Percentiles rank a stretch among this genome's conserved stretches.
These are phyloP conservation scores for Pseudoips prasinana DNA, from an alignment of 2,888 invertebrate species.

Conservation along the genomic window DNA sequence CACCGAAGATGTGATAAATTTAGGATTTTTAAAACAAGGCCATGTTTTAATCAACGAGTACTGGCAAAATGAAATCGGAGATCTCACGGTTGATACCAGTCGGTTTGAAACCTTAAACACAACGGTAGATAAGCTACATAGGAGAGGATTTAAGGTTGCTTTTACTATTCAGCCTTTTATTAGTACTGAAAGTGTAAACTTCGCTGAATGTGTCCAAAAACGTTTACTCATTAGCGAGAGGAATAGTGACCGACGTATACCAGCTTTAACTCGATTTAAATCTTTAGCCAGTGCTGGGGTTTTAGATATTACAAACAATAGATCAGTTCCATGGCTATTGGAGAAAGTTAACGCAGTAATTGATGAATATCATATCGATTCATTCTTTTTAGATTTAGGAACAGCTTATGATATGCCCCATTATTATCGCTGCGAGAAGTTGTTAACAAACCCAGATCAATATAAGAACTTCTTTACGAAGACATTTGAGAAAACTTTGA, in stretches of 20 bases:
- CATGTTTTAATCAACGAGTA: slow-evolving; percentile 90
- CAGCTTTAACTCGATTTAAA: slow-evolving; percentile 91
- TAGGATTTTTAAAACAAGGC: slow-evolving; percentile 89
- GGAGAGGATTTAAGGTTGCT: slow-evolving; percentile 92
- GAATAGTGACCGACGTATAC: slow-evolving; percentile 89
- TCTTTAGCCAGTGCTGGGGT: slow-evolving; percentile 91
- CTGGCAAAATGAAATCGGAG: slow-evolving; percentile 93
- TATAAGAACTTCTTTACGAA: slow-evolving; percentile 89
- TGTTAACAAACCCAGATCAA: slow-evolving; percentile 90
- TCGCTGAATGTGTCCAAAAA: slow-evolving; percentile 89
- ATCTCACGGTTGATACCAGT: slow-evolving; percentile 89
- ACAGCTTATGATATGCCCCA: slow-evolving; percentile 93
- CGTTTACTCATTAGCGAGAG: slow-evolving; percentile 90
- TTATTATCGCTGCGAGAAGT: slow-evolving; percentile 89
- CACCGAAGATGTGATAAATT: slow-evolving; percentile 90
- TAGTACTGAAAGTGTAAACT: slow-evolving; percentile 91
- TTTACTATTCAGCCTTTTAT: slow-evolving; percentile 96
- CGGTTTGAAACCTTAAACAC: slow-evolving; percentile 90
- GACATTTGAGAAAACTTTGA: slow-evolving; percentile 83
- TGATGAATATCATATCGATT: slow-evolving; percentile 89
- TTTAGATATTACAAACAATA: slow-evolving; percentile 92
- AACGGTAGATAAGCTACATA: slow-evolving; percentile 89
- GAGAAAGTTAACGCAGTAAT: slow-evolving; percentile 87
- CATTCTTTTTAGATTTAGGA: slow-evolving; percentile 92
- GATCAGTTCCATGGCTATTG: slow-evolving; percentile 90